Evolutionary conservation across 2,113 vertebrate species (phyloP).

Genomic region (Amphiprion percula): DNA sequence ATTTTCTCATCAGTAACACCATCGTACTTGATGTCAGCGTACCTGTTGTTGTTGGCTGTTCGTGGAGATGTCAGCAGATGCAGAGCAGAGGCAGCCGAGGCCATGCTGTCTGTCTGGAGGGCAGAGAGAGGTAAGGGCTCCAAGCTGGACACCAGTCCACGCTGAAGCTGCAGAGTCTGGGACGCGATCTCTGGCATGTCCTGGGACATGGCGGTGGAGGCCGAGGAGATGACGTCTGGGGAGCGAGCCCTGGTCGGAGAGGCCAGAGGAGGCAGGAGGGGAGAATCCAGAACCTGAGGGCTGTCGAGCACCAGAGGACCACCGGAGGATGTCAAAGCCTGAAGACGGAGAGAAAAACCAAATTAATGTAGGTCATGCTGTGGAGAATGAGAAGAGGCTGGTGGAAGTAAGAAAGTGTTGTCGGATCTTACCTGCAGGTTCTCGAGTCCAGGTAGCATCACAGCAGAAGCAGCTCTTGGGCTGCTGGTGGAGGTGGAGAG

Average conservation of each 20-base stretch:
- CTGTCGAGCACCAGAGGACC: conserved; percentile 86
- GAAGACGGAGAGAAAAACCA: conserved; percentile 31
- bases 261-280: conserved; percentile 89
- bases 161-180: conserved; percentile 89
- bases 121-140: conserved; percentile 76
- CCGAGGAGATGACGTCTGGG: conserved; percentile 97
- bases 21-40: neutral
- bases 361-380: neutral
- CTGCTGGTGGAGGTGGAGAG: conserved; percentile 86
- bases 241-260: conserved; percentile 95
- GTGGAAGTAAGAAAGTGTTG: neutral
- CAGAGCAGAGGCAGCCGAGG: conserved; percentile 92
- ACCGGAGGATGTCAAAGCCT: conserved; percentile 82
- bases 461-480: conserved; percentile 84
- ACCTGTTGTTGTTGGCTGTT: conserved; percentile 80
- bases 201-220: conserved; percentile 95
- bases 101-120: conserved; percentile 92
- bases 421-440: conserved; percentile 84
- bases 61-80: conserved; percentile 92
- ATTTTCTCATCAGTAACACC: no score
- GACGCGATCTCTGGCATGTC: conserved; percentile 98
- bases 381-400: neutral
- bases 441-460: conserved; percentile 92
- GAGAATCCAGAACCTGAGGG: conserved; percentile 89
- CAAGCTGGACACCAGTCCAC: conserved; percentile 63